These are phyloP conservation scores for Brenthis hecate DNA, from an alignment of 2,888 invertebrate species.

Conservation along the genomic window DNA sequence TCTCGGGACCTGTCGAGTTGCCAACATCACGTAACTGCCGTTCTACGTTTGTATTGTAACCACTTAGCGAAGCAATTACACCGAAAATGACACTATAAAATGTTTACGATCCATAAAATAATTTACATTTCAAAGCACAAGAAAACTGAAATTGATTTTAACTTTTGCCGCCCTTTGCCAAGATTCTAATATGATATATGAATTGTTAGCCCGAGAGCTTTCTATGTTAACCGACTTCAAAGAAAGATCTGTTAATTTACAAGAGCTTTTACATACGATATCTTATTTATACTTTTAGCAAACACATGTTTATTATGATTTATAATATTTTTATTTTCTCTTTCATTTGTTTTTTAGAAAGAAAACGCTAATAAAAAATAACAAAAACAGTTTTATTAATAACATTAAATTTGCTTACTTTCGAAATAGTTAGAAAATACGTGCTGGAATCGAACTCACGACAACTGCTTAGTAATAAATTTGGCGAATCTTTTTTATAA, in stretches of 20 bases:
- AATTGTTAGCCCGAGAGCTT: constrained; percentile 1
- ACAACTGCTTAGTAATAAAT: too few species aligned
- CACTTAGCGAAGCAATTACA: constrained; percentile 45
- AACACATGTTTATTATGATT: too few species aligned
- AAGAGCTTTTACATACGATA: background rate
- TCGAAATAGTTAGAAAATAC: too few species aligned
- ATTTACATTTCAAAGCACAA: constrained; percentile 30
- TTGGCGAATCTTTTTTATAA: too few species aligned
- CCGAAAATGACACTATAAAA: constrained; percentile 42
- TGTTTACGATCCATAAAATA: constrained; percentile 47
- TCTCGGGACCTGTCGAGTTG: constrained; percentile 20
- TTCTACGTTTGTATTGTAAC: constrained; percentile 34
- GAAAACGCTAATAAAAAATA: too few species aligned
- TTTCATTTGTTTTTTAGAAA: too few species aligned
- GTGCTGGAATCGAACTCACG: too few species aligned
- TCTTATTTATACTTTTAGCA: background rate
- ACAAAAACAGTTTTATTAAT: too few species aligned
- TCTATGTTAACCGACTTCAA: constrained; percentile 13
- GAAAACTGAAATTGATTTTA: constrained; percentile 27
- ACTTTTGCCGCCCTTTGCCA: constrained; percentile 24
- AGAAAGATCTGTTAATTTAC: background rate
- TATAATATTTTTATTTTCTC: too few species aligned
- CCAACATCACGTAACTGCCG: constrained; percentile 31
- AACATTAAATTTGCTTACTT: too few species aligned
- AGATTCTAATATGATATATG: constrained; percentile 8